Base-by-base conservation (phyloP, 2,888 invertebrate species). In the Bombylius major region DNA sequence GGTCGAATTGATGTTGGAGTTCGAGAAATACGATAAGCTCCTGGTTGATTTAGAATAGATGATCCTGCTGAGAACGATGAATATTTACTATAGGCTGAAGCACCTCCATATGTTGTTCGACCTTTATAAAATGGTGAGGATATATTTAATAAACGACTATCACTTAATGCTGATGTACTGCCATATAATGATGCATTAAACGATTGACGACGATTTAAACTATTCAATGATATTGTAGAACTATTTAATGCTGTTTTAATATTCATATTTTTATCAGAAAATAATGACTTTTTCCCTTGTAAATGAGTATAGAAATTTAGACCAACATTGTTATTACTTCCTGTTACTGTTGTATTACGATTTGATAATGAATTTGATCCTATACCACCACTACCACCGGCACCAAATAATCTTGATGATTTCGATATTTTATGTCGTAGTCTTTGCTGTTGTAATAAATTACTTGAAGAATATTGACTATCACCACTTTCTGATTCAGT, bases 91-190 rank as follows among this genome's bases (percentile, higher is more conserved):
- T 82, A 82, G 1, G 81, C 79, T 13, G 82, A 78, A 13, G 86
- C 83, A 47, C 89, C 89, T 4, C 89, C 89, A 69, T 86, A 89
- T 61, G 80, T 82, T 3, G 86, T 88, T 59, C 79, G 78, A 32
- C 88, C 88, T 60, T 78, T 78, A 67, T 89, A 89, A 69, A 89
- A 89, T 13, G 89, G 86, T 4, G 88, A 88, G 50, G 67, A 67
- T 51, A 66, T 68, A 56, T 67, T 67, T 32, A 68, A 56, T 42
- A 73, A 59, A 0, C 73, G 69, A 56, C 73, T 72, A 56, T 75
- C 75, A 57, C 73, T 73, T 9, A 75, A 53, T 1, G 75, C 73
- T 34, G 73, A 73, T 36, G 69, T 70, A 58, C 74, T 75, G 42
- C 74, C 72, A 62, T 73, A 75, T 4, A 74, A 68, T 3, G 69